These are phyloP conservation scores for Polymixis flavicincta DNA, from an alignment of 2,888 invertebrate species.

Conservation along the genomic window DNA sequence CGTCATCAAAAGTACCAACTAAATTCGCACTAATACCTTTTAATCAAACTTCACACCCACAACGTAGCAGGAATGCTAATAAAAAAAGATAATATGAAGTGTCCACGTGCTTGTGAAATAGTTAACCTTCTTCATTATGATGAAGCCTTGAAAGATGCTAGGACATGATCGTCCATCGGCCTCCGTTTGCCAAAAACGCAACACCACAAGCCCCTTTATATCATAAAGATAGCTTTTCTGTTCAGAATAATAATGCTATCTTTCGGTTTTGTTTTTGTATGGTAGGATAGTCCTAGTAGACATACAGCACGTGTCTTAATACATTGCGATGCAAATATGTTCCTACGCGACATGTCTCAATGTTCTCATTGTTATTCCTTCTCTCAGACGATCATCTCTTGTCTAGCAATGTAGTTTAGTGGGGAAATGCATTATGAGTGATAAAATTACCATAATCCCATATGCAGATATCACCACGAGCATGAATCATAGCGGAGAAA, in stretches of 20 bases:
- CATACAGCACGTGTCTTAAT: background rate
- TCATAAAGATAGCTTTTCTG: background rate
- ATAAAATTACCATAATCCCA: slow-evolving; percentile 32
- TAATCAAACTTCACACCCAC: slow-evolving; percentile 18
- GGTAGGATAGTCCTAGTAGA: background rate
- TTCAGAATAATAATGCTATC: background rate
- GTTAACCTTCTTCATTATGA: slow-evolving; percentile 1
- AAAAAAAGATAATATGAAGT: background rate
- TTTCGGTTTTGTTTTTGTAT: background rate
- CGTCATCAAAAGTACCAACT: background rate
- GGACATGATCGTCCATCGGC: background rate
- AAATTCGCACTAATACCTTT: slow-evolving; percentile 7
- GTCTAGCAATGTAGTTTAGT: slow-evolving; percentile 28
- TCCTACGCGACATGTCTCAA: background rate
- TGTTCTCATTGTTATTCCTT: slow-evolving; percentile 23
- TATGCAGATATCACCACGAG: slow-evolving; percentile 4
- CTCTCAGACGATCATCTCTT: background rate
- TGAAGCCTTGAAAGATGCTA: background rate
- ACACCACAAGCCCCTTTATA: too few species aligned
- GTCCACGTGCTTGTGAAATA: background rate
- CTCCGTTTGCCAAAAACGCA: background rate
- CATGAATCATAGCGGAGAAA: slow-evolving; percentile 45
- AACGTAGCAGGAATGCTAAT: background rate
- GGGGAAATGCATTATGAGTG: slow-evolving; percentile 5
- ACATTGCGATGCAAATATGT: slow-evolving; percentile 24